A percentile compares a stretch with the other conserved stretches of the same genome.
phyloP scores from a whole-genome alignment of 2,888 invertebrate species.

The Pterobdella sp. region DNA sequence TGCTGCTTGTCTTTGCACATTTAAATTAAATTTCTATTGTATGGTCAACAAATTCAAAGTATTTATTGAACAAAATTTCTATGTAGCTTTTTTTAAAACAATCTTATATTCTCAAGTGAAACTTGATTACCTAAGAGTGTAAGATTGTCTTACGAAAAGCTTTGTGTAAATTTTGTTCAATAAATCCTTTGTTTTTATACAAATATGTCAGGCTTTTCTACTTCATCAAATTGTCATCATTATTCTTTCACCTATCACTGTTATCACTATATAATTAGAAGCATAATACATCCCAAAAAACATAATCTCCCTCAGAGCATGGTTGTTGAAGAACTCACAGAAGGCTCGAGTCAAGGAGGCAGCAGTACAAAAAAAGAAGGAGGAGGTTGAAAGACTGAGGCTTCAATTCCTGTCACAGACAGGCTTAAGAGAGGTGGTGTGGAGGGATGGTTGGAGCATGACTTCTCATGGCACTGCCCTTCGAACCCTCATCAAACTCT shows the following conservation, averaged over 20 bases:
- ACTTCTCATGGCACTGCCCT: slow-evolving; percentile 15
- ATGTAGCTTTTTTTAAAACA: no score
- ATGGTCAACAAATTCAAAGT: no score
- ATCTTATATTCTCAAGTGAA: no score
- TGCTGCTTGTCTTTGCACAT: no score
- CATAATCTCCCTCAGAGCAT: neutral
- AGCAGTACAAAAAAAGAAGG: neutral
- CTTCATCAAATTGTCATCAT: neutral
- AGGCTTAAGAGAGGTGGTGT: slow-evolving; percentile 13
- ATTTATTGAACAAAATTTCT: no score
- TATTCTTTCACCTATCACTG: neutral
- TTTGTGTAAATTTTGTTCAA: neutral
- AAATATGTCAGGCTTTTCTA: neutral
- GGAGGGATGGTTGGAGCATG: slow-evolving; percentile 22
- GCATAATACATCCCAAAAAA: neutral
- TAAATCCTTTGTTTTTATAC: neutral
- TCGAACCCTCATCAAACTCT: neutral
- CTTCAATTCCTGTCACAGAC: neutral
- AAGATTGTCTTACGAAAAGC: no score
- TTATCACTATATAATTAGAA: neutral
- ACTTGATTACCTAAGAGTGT: no score
- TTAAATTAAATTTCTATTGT: no score
- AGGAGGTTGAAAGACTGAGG: slow-evolving; percentile 13
- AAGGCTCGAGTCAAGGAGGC: slow-evolving; percentile 5
- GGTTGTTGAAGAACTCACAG: slow-evolving; percentile 15